phyloP scores from a whole-genome alignment of 2,113 vertebrate genomes.

The Catharus fuscescens region DNA sequence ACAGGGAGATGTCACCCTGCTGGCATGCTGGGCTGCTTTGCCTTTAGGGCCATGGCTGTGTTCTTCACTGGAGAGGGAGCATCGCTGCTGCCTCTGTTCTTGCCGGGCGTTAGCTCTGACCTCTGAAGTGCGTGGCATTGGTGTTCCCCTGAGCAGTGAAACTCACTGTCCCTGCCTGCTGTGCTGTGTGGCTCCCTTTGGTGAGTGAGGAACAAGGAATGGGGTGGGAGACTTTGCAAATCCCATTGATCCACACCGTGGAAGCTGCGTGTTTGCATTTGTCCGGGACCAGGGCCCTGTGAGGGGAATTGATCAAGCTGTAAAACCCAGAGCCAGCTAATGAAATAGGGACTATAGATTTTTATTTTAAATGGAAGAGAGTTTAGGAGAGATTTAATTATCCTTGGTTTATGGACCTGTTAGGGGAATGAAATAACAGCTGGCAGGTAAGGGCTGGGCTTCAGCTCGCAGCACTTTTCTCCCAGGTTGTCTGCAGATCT shows the following conservation, averaged over 20 bases:
- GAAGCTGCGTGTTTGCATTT: background rate
- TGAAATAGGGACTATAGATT: constrained; percentile 65
- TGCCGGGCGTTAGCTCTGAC: rapidly evolving
- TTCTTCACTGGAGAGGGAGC: background rate
- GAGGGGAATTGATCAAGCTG: constrained; percentile 65
- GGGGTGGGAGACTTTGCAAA: background rate
- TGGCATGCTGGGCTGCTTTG: background rate
- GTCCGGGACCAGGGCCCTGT: constrained; percentile 1
- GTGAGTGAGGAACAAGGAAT: background rate
- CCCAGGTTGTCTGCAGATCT: background rate
- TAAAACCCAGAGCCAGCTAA: constrained; percentile 59
- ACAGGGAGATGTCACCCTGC: background rate
- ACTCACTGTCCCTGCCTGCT: background rate
- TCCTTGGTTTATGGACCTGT: constrained; percentile 55
- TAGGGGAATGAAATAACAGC: constrained; percentile 45
- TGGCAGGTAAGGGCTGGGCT: background rate
- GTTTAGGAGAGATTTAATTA: constrained; percentile 66
- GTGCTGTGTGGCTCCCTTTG: rapidly evolving
- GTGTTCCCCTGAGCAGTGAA: background rate
- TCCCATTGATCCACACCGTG: background rate
- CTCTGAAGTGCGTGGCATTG: background rate
- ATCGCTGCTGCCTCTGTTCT: background rate
- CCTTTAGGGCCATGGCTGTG: rapidly evolving
- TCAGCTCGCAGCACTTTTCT: background rate
- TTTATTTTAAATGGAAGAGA: constrained; percentile 60